Conservation (phyloP, 2,888 invertebrate genomes). For the Nasonovia ribisnigri region DNA sequence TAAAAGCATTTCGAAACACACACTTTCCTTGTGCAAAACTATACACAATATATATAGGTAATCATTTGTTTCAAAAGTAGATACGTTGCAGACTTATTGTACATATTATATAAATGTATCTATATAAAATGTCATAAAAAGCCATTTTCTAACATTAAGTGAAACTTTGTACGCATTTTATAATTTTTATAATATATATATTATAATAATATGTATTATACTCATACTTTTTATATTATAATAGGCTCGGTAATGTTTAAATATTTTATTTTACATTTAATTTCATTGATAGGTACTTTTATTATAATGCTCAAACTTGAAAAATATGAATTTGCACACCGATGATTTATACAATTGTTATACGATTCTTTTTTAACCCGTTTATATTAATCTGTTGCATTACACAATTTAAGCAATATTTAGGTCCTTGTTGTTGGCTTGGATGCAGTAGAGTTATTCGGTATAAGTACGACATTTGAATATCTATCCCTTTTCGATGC, state of each 20-base stretch:
- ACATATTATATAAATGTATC: background rate
- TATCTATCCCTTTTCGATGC: background rate
- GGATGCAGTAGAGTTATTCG: background rate
- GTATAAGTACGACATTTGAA: background rate
- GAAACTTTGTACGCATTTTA: background rate
- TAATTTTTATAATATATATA: background rate
- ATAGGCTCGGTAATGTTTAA: background rate
- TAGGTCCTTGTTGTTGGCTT: background rate
- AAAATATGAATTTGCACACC: background rate
- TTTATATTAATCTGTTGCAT: background rate
- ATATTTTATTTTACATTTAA: background rate
- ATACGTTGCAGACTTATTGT: background rate
- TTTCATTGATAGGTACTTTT: background rate
- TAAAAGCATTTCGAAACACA: conserved; percentile 8
- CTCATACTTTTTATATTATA: background rate
- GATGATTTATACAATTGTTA: background rate
- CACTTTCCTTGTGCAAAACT: background rate
- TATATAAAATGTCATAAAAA: background rate
- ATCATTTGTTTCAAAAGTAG: background rate
- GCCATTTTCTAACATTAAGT: background rate
- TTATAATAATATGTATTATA: background rate
- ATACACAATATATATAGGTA: background rate
- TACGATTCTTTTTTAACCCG: background rate
- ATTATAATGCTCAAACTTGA: background rate
- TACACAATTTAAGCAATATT: background rate